Evolutionary conservation across 1,140 invertebrate species (phyloP).

Genomic region (Mercenaria mercenaria): DNA sequence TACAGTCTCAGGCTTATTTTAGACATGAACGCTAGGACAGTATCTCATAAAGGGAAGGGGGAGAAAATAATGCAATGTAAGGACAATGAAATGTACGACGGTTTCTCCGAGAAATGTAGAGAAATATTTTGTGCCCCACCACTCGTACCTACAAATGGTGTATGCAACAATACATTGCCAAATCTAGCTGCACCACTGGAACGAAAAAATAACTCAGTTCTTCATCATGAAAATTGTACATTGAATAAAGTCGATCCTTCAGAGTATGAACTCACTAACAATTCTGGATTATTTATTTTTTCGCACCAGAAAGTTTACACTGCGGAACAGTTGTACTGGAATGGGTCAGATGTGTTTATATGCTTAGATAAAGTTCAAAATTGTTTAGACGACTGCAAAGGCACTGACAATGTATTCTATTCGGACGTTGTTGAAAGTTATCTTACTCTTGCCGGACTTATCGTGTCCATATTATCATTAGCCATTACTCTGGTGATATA

Average conservation of each 20-base stretch:
- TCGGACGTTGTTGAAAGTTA: constrained; percentile 56
- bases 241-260: not conserved
- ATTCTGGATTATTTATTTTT: constrained; percentile 33
- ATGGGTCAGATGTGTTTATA: constrained; percentile 32
- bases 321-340: not conserved
- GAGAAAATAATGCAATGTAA: constrained; percentile 53
- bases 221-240: not conserved
- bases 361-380: not conserved
- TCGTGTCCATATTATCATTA: constrained; percentile 74
- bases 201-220: not conserved
- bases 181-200: not conserved
- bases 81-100: constrained; percentile 70
- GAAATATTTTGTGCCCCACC: constrained; percentile 49
- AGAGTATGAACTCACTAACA: not conserved
- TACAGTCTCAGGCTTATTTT: constrained; percentile 73
- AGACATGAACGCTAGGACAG: constrained; percentile 65
- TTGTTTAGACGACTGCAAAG: constrained; percentile 7
- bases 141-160: not conserved
- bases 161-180: constrained; percentile 5
- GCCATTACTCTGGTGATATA: constrained; percentile 83
- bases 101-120: constrained; percentile 62
- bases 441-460: constrained; percentile 71
- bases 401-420: constrained; percentile 35
- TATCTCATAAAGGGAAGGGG: not conserved
- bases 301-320: not conserved